phyloP scores from a whole-genome alignment of 2,888 invertebrate species.

The Chrysina gloriosa region DNA sequence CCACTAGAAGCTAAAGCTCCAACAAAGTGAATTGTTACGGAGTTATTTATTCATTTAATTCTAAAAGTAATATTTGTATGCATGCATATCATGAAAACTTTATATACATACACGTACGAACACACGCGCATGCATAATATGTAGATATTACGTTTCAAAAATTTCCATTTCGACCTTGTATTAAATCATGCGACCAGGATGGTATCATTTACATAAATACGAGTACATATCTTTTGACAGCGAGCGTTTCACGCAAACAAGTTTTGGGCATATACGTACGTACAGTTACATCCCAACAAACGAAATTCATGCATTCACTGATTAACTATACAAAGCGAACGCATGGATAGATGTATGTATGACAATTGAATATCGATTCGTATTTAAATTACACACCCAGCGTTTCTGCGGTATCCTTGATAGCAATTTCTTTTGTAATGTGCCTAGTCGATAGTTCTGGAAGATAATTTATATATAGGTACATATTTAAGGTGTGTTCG shows the following conservation, averaged over 20 bases:
- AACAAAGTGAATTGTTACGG: not conserved
- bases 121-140: not conserved
- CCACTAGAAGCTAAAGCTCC: no score
- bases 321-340: conserved; percentile 19
- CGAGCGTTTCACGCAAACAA: conserved; percentile 1
- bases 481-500: conserved; percentile 23
- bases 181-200: conserved; percentile 26
- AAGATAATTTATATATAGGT: conserved; percentile 27
- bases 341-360: not conserved
- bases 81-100: not conserved
- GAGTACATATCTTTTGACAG: conserved; percentile 7
- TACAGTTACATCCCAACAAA: not conserved
- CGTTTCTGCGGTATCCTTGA: conserved; percentile 30
- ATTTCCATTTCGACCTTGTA: conserved; percentile 29
- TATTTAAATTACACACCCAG: conserved; percentile 30
- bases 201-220: conserved; percentile 20
- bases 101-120: not conserved
- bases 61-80: not conserved
- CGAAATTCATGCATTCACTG: conserved; percentile 2
- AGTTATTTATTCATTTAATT: not conserved
- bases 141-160: conserved; percentile 27
- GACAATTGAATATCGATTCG: conserved; percentile 26
- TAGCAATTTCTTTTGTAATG: conserved; percentile 33
- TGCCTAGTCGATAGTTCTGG: conserved; percentile 13
- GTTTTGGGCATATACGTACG: conserved; percentile 10